Base-by-base conservation (phyloP, 2,113 vertebrate species). In the Microcebus lehilahytsara region DNA sequence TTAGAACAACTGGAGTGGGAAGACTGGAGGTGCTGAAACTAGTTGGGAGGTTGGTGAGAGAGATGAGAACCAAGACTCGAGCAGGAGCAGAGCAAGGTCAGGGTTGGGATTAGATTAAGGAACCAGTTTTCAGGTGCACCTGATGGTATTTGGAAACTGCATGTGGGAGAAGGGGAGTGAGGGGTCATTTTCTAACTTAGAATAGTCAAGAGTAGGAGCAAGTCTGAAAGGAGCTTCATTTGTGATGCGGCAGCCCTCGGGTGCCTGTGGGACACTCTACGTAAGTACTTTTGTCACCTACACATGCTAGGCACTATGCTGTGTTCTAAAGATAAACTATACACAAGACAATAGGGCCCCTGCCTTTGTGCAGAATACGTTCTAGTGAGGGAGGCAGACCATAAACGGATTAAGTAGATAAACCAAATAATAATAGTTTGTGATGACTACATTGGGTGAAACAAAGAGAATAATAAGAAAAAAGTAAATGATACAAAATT, bases 301-400 rank as follows among this genome's bases (percentile, higher is more conserved):
- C 13, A 17, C 6, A 9, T 2, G 2, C 67, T 51, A 10, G n/a
- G n/a, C n/a, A 4, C 20, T 30, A 1, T 34, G 34, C 6, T 56
- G 37, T 42, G 25, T 56, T 62, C 75, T 64, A 46, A 49, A 91
- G 87, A 81, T 6, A 37, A n/a, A 22, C 8, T 5, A 20, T n/a
- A 34, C 49, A 6, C 11, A 20, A 58, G 32, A 53, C 40, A 23
- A 56, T 1, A 16, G 53, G 37, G 25, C 6, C 58, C 74, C 42
- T 74, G 37, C 34, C 6, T 40, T 71, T 6, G 19, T 9, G 67
- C 14, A 27, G 27, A 51, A 3, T 23, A 2, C 6, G 0, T 19
- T 23, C 34, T 5, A 40, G 9, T 6, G 71, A 30, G 14, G 75
- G 71, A 78, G 9, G 7, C 23, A 22, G 37, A 25, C 14, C 5